Evolutionary conservation across 2,888 invertebrate genomes (phyloP).

Genomic region (Steromphala cineraria): DNA sequence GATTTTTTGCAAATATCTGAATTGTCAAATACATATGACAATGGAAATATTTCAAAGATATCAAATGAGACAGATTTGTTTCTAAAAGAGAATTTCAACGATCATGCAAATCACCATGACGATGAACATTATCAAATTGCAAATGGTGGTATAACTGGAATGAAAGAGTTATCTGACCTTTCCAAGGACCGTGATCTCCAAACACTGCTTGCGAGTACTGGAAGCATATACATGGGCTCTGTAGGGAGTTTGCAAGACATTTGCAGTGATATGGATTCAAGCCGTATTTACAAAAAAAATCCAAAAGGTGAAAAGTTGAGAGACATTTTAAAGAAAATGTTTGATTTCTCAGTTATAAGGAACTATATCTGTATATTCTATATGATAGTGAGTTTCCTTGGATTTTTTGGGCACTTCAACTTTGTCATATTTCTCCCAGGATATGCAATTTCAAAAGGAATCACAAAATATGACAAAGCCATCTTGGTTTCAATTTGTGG

Average conservation of each 20-base stretch:
- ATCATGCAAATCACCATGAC: neutral
- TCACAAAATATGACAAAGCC: slow-evolving; percentile 53
- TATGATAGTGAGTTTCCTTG: slow-evolving; percentile 50
- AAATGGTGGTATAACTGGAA: too few relatives aligned
- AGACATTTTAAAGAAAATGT: slow-evolving; percentile 35
- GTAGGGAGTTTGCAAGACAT: slow-evolving; percentile 36
- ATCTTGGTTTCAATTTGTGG: slow-evolving; percentile 61
- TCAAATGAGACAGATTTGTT: neutral
- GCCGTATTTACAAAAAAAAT: neutral
- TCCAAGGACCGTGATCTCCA: neutral
- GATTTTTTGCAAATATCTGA: neutral
- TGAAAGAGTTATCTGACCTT: neutral
- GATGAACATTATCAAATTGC: neutral
- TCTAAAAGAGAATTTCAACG: neutral
- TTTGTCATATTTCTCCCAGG: slow-evolving; percentile 62
- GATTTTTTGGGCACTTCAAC: slow-evolving; percentile 66
- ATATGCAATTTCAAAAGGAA: slow-evolving; percentile 42
- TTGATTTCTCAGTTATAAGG: slow-evolving; percentile 56
- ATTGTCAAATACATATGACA: too few relatives aligned
- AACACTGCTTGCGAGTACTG: slow-evolving; percentile 41
- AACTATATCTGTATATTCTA: slow-evolving; percentile 53
- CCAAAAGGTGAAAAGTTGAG: neutral
- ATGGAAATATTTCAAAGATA: too few relatives aligned
- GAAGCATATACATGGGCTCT: slow-evolving; percentile 51
- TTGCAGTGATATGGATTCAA: neutral